Base-by-base conservation (phyloP, 2,888 invertebrate genomes). In the Salpingus planirostris region DNA sequence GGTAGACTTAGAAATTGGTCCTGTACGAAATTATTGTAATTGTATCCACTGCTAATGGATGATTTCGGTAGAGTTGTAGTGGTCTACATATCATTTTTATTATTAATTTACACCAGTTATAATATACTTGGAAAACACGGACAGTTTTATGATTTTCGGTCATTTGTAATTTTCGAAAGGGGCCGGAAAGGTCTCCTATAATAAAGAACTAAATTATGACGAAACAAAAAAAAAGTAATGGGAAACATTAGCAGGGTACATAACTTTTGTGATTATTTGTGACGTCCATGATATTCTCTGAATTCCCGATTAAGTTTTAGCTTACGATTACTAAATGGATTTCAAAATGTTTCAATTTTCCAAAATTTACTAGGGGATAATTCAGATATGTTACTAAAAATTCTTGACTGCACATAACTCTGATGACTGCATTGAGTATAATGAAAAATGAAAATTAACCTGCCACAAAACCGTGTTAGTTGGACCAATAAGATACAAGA, bases 191-290 rank as follows among this genome's bases (percentile, higher is more conserved):
- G n/a, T n/a, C n/a, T n/a, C n/a, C n/a, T n/a, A n/a, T n/a, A n/a
- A n/a, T n/a, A n/a, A n/a, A n/a, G n/a, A n/a, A n/a, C n/a, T n/a
- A n/a, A n/a, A n/a, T n/a, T n/a, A n/a, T n/a, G n/a, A n/a, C n/a
- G n/a, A n/a, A n/a, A n/a, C n/a, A n/a, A n/a, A n/a, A n/a, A n/a
- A n/a, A n/a, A n/a, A n/a, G n/a, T n/a, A n/a, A 43, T 46, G 34
- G 44, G 42, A 46, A 50, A 52, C 50, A 54, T 58, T 58, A 58
- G 59, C 57, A 58, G 59, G 57, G 58, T 58, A 57, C 52, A 52
- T 44, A 38, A 43, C 34, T 47, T 44, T 52, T 52, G 52, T 54
- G 50, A 54, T 55, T 54, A 44, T 52, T 56, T 54, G 43, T 48
- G 39, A 53, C 55, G 57, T 57, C 54, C 57, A 54, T n/a, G n/a